Percentiles rank a stretch among this genome's conserved stretches.
phyloP scores from a whole-genome alignment of 2,797 vertebrate genomes.

The Crocidura indochinensis region DNA sequence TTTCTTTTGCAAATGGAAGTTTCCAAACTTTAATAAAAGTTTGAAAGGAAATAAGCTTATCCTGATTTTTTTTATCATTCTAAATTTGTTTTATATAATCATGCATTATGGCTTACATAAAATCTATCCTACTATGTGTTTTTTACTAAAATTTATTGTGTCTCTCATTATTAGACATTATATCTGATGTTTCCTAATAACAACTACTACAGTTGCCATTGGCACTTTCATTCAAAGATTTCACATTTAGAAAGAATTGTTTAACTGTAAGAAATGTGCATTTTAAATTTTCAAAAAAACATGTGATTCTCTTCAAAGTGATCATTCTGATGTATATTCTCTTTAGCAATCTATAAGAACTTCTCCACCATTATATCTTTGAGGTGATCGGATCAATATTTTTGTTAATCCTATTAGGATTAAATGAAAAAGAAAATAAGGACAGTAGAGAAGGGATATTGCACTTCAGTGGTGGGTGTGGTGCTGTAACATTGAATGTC shows the following conservation, averaged over 20 bases:
- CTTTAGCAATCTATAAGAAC: conserved; percentile 13
- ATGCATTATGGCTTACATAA: background rate
- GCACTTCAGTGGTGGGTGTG: too few species aligned
- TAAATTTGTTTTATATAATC: conserved; percentile 42
- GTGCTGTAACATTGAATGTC: too few species aligned
- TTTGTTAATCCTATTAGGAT: background rate
- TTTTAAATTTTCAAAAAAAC: conserved; percentile 47
- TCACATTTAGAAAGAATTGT: conserved; percentile 28
- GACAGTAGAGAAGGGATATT: too few species aligned
- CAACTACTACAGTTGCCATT: conserved; percentile 5
- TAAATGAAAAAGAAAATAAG: background rate
- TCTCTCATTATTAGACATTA: conserved; percentile 28
- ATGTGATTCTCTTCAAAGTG: conserved; percentile 26
- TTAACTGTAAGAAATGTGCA: conserved; percentile 44
- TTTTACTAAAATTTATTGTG: conserved; percentile 47
- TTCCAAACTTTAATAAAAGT: conserved; percentile 33
- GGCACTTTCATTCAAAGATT: conserved; percentile 43
- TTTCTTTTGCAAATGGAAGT: background rate
- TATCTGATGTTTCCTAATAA: conserved; percentile 38
- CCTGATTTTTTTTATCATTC: conserved; percentile 12
- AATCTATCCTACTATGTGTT: conserved; percentile 25
- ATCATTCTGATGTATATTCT: conserved; percentile 3
- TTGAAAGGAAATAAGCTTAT: conserved; percentile 50
- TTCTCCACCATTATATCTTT: conserved; percentile 15
- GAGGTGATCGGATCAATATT: background rate